A percentile compares a stretch with the other conserved stretches of the same genome.
These are phyloP conservation scores for Calameuta idolon DNA, from an alignment of 2,888 invertebrate genomes.

Conservation along the genomic window DNA sequence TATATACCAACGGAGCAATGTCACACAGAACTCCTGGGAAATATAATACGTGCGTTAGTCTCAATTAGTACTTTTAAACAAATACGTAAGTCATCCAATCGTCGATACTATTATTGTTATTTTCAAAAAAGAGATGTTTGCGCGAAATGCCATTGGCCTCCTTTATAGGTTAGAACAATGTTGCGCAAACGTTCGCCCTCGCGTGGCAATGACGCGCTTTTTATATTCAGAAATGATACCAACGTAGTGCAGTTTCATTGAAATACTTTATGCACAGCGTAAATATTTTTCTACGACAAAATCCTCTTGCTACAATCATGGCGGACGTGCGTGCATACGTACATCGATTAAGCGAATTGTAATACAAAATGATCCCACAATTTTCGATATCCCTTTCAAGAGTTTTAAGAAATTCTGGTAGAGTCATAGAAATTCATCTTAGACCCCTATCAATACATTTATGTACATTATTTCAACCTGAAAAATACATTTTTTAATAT, in stretches of 20 bases:
- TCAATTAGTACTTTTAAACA: not conserved
- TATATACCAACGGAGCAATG: not conserved
- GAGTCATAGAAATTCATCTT: not conserved
- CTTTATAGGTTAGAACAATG: not conserved
- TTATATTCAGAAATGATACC: not conserved
- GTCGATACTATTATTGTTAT: not conserved
- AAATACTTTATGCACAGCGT: not conserved
- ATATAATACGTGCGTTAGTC: not conserved
- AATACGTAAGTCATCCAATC: not conserved
- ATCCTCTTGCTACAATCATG: not conserved
- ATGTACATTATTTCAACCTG: not conserved
- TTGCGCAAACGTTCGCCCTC: not conserved
- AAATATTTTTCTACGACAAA: not conserved
- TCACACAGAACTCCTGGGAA: not conserved
- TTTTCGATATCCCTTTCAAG: not conserved
- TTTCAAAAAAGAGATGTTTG: slow-evolving; percentile 6
- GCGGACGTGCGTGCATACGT: not conserved
- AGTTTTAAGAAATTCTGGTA: not conserved
- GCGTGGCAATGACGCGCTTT: not conserved
- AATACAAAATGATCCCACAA: not conserved
- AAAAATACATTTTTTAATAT: not conserved
- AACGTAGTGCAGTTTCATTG: not conserved
- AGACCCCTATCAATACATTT: not conserved
- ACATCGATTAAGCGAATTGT: not conserved
- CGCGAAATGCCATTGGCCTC: slow-evolving; percentile 17